These are phyloP conservation scores for Habrosyne pyritoides DNA, from an alignment of 2,888 invertebrate species.

Conservation along the genomic window DNA sequence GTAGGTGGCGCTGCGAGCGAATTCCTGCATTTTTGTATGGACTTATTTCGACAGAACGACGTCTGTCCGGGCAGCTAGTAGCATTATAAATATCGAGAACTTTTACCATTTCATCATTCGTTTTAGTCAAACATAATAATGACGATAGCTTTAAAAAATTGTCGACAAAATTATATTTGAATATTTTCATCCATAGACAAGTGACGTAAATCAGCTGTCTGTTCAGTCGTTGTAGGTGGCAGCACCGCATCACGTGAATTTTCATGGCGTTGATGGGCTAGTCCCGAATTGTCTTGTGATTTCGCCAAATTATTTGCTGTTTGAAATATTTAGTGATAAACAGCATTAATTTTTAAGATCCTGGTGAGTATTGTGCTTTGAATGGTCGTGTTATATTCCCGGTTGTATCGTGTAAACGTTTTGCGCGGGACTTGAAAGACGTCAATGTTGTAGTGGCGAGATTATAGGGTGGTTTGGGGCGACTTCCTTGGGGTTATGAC, in stretches of 20 bases:
- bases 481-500: conserved; percentile 52
- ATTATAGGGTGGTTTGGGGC: conserved; percentile 72
- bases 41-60: too few species aligned
- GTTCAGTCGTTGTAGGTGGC: conserved; percentile 80
- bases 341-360: conserved; percentile 75
- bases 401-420: conserved; percentile 38
- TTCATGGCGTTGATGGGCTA: conserved; percentile 84
- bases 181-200: conserved; percentile 67
- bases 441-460: conserved; percentile 68
- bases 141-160: conserved; percentile 3
- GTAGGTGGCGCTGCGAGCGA: too few species aligned
- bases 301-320: conserved; percentile 81
- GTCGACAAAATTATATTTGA: conserved; percentile 7
- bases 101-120: neutral
- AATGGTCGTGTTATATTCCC: conserved; percentile 30
- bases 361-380: conserved; percentile 67
- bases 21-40: too few species aligned
- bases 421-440: conserved; percentile 72
- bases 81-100: neutral
- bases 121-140: neutral
- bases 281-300: conserved; percentile 84
- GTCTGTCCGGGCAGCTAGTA: too few species aligned
- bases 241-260: conserved; percentile 86
- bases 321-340: conserved; percentile 73
- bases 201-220: conserved; percentile 84